Evolutionary conservation across 1,140 invertebrate species (phyloP).

Genomic region (Caenorhabditis briggsae): DNA sequence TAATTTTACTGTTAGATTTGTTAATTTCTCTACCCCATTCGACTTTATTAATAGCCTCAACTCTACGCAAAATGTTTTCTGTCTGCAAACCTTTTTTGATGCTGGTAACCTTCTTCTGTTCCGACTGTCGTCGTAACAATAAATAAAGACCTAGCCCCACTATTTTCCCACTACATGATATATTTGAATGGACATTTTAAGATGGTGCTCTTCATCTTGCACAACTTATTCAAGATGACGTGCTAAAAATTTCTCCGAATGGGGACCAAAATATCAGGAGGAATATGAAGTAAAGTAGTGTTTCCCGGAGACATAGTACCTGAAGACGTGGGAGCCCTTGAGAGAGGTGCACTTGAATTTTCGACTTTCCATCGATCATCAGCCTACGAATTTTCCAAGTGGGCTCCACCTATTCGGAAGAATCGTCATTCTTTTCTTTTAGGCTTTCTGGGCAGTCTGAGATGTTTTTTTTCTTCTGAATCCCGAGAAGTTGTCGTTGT

Average conservation of each 20-base stretch:
- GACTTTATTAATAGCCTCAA: background rate
- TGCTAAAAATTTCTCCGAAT: background rate
- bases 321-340: constrained; percentile 29
- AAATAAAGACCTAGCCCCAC: constrained; percentile 4
- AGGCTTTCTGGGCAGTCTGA: no score
- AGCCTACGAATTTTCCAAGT: constrained; percentile 35
- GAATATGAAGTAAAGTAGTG: background rate
- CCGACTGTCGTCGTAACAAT: background rate
- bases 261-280: no score
- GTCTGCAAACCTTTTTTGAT: background rate
- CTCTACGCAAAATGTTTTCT: constrained; percentile 42
- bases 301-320: constrained; percentile 26
- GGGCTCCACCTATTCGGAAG: background rate
- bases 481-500: no score
- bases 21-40: background rate
- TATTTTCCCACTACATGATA: background rate
- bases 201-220: background rate
- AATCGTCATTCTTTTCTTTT: no score
- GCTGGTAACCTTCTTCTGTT: constrained; percentile 22
- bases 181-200: constrained; percentile 9
- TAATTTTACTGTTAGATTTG: background rate
- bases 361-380: background rate
- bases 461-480: no score
- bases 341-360: background rate
- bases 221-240: background rate